Conservation (phyloP, 2,888 invertebrate species). For the Eristalinus aeneus region DNA sequence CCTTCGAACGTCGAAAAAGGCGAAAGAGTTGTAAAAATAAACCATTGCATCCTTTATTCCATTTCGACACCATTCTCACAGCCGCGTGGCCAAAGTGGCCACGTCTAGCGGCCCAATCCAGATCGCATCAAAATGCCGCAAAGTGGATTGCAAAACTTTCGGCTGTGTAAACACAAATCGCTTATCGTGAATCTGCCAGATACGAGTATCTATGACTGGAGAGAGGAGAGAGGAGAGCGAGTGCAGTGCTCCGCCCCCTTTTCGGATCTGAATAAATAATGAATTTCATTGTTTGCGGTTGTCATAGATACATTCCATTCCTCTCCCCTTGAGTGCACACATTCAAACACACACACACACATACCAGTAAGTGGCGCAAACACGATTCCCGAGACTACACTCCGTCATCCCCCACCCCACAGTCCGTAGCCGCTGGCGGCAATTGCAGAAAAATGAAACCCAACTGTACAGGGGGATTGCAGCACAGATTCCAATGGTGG, state of each 20-base stretch:
- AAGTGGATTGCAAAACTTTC: constrained; percentile 67
- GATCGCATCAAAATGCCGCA: constrained; percentile 14
- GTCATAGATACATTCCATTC: constrained; percentile 72
- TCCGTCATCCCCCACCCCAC: neutral
- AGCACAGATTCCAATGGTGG: neutral
- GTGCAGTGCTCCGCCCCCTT: constrained; percentile 71
- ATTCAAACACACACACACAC: neutral
- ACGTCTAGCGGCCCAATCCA: neutral
- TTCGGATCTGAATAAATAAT: constrained; percentile 70
- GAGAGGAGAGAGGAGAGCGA: constrained; percentile 14
- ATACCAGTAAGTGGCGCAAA: neutral
- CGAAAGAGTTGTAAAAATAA: neutral
- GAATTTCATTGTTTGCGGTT: constrained; percentile 73
- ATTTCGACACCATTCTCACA: neutral
- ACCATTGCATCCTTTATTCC: neutral
- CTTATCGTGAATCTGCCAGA: constrained; percentile 71
- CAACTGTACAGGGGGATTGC: neutral
- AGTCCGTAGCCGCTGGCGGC: too few species aligned
- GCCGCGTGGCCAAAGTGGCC: neutral
- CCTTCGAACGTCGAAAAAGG: neutral
- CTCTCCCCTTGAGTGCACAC: neutral
- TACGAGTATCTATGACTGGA: constrained; percentile 52
- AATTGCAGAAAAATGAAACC: neutral
- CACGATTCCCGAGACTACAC: neutral
- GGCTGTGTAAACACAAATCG: constrained; percentile 73